Conservation (phyloP, 2,888 invertebrate genomes). For the Bhutanitis thaidina region DNA sequence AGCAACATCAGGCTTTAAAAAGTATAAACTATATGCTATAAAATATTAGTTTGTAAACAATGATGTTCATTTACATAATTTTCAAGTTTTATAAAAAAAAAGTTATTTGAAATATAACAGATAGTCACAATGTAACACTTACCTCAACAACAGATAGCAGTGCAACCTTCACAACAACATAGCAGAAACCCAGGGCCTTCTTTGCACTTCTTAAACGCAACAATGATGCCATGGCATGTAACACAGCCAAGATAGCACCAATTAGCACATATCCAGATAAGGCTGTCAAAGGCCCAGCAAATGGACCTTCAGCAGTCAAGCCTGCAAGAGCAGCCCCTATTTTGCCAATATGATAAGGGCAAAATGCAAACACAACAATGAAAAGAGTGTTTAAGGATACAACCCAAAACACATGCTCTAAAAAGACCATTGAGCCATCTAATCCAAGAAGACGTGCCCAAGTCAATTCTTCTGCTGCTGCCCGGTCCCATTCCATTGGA, state of each 20-base stretch:
- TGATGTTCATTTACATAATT: no score
- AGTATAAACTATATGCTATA: no score
- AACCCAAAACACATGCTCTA: constrained; percentile 99
- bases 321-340: constrained; percentile 85
- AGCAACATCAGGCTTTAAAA: no score
- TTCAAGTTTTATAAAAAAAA: no score
- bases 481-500: constrained; percentile 98
- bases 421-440: constrained; percentile 97
- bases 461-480: constrained; percentile 97
- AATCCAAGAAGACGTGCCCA: constrained; percentile 98
- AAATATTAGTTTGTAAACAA: no score
- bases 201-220: constrained; percentile 89
- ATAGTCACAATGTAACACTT: constrained; percentile 33
- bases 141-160: constrained; percentile 97
- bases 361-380: constrained; percentile 97
- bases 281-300: constrained; percentile 95
- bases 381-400: constrained; percentile 98
- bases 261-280: constrained; percentile 96
- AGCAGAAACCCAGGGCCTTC: constrained; percentile 93
- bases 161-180: constrained; percentile 94
- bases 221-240: constrained; percentile 91
- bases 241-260: constrained; percentile 88
- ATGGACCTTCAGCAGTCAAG: constrained; percentile 84
- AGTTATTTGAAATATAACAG: no score
- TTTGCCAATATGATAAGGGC: constrained; percentile 96